phyloP scores from a whole-genome alignment of 2,113 vertebrate species.

The Alethe diademata region DNA sequence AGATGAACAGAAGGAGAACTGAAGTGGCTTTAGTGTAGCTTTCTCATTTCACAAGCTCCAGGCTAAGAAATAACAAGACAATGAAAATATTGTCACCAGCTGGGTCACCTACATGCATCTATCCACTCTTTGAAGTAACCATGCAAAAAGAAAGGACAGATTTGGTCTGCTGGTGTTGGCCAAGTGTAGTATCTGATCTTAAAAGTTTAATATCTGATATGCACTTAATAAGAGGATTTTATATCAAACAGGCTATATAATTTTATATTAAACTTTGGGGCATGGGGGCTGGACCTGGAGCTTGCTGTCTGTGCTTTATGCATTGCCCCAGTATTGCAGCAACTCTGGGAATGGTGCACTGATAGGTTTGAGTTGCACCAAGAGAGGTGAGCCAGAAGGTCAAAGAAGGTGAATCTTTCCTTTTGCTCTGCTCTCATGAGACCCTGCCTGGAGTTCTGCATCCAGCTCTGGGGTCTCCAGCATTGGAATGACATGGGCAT shows the following conservation, averaged over 20 bases:
- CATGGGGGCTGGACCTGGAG: neutral
- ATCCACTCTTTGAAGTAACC: neutral
- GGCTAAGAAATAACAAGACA: neutral
- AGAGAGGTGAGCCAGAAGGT: neutral
- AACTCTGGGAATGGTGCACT: neutral
- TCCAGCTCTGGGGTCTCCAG: neutral
- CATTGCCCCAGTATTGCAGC: neutral
- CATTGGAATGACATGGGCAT: neutral
- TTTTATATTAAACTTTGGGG: neutral
- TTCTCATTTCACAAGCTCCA: neutral
- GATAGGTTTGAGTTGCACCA: neutral
- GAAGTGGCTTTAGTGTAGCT: neutral
- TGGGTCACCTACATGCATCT: neutral
- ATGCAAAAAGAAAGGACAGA: neutral
- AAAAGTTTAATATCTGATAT: neutral
- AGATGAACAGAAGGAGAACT: neutral
- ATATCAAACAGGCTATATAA: neutral
- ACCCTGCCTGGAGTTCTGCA: neutral
- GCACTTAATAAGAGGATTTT: neutral
- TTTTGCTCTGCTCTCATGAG: neutral
- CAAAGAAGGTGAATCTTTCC: neutral
- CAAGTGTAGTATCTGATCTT: neutral
- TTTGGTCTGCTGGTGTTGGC: neutral
- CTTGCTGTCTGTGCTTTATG: neutral
- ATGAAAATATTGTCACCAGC: neutral